Evolutionary conservation across 1,140 invertebrate genomes (phyloP), one percentile per base, ranked within the genome.

Genomic region (Cherax destructor): DNA sequence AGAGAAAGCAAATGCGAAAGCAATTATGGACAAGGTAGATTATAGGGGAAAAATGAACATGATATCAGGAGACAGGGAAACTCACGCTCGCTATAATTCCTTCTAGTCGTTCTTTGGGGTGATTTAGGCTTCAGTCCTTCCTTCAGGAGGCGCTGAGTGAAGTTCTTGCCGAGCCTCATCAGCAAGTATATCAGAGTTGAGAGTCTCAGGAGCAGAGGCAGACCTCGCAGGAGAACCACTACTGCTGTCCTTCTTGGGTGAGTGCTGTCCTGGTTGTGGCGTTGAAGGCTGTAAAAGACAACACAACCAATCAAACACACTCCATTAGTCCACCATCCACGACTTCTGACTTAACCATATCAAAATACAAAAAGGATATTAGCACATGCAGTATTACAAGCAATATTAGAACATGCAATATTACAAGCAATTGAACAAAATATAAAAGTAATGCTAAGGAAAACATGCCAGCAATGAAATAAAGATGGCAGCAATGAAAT

Each of bases 61-160:
- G 30, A 41, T 41, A 41, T 41, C 30, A 41, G 30, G 30, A 41
- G 30, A 41, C 30, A 41, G 30, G 30, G 30, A 41, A 2, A 41
- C 30, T 41, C 30, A 41, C 30, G 30, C 0, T 0, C 30, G 0
- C 2, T 2, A 1, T 41, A 41, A 41, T 41, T 41, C 30, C 30
- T 41, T 41, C 30, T 41, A 41, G 30, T 41, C 30, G 0, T 69
- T 69, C 65, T 11, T 9, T 11, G 4, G 69, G 1, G 69, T 30
- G 69, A n/a, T 74, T 74, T n/a, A 74, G 69, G 83, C 56, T 50
- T 91, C 88, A 24, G 76, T 91, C n/a, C 88, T 56, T 24, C 83
- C 76, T 41, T 91, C 88, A 6, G 77, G 11, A 4, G 83, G 72
- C 7, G 88, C 88, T 49, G 88, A 91, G 56, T 79, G 88, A 50